phyloP scores from a whole-genome alignment of 2,113 vertebrate species.

The Pseudorhombus dupliciocellatus region DNA sequence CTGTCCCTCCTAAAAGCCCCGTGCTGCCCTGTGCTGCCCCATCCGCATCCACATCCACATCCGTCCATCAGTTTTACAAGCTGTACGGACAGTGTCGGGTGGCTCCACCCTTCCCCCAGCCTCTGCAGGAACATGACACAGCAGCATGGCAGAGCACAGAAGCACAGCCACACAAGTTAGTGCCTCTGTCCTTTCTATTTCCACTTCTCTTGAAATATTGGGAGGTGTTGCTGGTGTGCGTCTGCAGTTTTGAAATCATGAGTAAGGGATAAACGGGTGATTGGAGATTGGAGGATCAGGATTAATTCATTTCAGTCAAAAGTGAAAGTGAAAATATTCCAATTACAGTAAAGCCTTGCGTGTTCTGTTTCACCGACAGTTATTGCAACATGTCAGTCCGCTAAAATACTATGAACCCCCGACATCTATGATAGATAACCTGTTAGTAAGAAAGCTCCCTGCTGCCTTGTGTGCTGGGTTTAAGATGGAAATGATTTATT shows the following conservation, averaged over 20 bases:
- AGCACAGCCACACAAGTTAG: constrained; percentile 19
- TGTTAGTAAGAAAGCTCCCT: neutral
- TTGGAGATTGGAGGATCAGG: neutral
- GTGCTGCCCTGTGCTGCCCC: constrained; percentile 10
- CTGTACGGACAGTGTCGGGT: constrained; percentile 24
- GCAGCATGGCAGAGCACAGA: constrained; percentile 66
- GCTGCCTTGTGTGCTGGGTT: constrained; percentile 3
- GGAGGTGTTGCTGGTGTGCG: neutral
- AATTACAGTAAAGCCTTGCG: neutral
- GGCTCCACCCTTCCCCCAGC: constrained; percentile 64
- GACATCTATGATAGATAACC: constrained; percentile 6
- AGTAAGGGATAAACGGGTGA: neutral
- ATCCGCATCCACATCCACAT: constrained; percentile 44
- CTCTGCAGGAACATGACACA: constrained; percentile 77
- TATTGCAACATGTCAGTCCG: neutral
- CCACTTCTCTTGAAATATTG: neutral
- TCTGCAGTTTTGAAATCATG: neutral
- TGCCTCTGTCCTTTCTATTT: constrained; percentile 4
- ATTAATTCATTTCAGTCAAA: too few relatives aligned
- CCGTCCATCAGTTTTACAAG: constrained; percentile 22
- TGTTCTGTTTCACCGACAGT: neutral
- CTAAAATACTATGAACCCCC: neutral
- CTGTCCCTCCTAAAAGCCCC: constrained; percentile 13
- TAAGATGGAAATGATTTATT: constrained; percentile 3
- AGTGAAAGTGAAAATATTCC: too few relatives aligned